Evolutionary conservation across 1,140 invertebrate genomes (phyloP).

Genomic region (Hyposmocoma kahamanoa): DNA sequence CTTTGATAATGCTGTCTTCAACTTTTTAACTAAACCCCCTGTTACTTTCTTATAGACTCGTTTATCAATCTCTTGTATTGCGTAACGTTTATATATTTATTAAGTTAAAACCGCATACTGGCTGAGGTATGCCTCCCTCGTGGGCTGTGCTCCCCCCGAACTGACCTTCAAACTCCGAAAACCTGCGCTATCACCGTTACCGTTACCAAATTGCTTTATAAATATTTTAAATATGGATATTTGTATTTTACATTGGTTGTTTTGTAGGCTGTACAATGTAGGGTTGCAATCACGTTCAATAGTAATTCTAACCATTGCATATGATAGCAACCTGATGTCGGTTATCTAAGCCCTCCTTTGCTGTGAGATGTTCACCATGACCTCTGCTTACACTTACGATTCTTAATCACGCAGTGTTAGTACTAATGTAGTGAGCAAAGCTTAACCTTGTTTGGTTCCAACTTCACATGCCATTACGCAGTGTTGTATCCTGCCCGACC

Average conservation of each 20-base stretch:
- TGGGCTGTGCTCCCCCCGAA: too few species aligned
- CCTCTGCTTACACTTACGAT: conserved; percentile 35
- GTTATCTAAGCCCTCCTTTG: conserved; percentile 17
- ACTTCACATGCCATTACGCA: conserved; percentile 30
- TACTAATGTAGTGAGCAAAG: conserved; percentile 16
- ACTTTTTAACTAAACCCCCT: too few species aligned
- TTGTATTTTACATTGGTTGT: too few species aligned
- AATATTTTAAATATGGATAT: too few species aligned
- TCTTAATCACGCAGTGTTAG: conserved; percentile 25
- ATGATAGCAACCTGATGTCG: too few species aligned
- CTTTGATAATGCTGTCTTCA: too few species aligned
- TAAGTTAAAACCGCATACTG: conserved; percentile 14
- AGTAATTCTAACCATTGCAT: too few species aligned
- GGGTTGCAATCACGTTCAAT: too few species aligned
- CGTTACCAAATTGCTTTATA: too few species aligned
- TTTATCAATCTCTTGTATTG: conserved; percentile 14
- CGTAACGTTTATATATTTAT: conserved; percentile 15
- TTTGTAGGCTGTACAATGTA: too few species aligned
- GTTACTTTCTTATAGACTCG: conserved; percentile 9
- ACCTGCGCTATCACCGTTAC: too few species aligned
- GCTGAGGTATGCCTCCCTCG: not conserved
- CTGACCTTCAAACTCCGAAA: too few species aligned
- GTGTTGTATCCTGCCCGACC: conserved; percentile 43
- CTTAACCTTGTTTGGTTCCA: conserved; percentile 45
- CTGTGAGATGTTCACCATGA: conserved; percentile 44